Percentiles rank a stretch among this genome's conserved stretches.
Conservation (phyloP, 2,113 vertebrate species). For the Mastomys coucha region DNA sequence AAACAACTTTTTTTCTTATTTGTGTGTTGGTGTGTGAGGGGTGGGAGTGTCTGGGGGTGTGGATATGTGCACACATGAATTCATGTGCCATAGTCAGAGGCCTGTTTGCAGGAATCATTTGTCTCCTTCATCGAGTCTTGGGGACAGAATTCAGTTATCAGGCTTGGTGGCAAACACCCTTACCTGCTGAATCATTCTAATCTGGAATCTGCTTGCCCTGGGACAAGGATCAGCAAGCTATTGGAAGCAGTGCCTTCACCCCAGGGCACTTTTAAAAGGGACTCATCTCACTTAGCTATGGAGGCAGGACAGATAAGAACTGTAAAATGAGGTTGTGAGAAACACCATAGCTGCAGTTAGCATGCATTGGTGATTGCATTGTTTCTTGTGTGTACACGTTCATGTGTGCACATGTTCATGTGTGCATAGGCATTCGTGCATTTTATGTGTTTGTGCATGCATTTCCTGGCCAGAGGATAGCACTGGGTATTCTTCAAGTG, state of each 20-base stretch:
- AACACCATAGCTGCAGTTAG: not conserved
- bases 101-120: not conserved
- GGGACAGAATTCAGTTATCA: not conserved
- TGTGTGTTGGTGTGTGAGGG: not conserved
- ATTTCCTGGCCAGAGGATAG: not conserved
- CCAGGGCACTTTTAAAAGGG: not conserved
- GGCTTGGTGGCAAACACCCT: not conserved
- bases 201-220: not conserved
- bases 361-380: not conserved
- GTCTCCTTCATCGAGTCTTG: not conserved
- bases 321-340: not conserved
- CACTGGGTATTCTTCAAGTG: not conserved
- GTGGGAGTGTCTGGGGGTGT: not conserved
- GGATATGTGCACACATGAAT: not conserved
- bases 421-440: not conserved
- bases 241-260: not conserved
- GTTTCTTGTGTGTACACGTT: not conserved
- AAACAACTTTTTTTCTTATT: not conserved
- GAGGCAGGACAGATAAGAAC: not conserved
- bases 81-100: not conserved
- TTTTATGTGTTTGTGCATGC: not conserved
- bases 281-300: not conserved
- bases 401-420: not conserved
- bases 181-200: too few species aligned
- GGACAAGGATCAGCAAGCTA: not conserved